Conservation (phyloP, 2,888 invertebrate species). For the Lepidochitona cinerea region DNA sequence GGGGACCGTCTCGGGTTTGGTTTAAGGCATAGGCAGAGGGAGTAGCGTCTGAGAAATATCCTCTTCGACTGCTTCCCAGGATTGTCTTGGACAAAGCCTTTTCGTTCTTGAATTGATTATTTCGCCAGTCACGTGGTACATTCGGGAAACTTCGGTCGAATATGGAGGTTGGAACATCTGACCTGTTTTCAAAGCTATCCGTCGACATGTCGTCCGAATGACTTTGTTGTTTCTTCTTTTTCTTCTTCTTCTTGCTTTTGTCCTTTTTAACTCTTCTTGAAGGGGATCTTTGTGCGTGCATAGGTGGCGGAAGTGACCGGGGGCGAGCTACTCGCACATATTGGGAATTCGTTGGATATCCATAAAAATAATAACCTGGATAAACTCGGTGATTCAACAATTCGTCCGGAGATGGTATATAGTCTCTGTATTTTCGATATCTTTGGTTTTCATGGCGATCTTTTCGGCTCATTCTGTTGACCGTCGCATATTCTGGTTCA, state of each 20-base stretch:
- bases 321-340: neutral
- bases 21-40: neutral
- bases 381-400: conserved; percentile 11
- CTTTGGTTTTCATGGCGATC: conserved; percentile 38
- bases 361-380: conserved; percentile 34
- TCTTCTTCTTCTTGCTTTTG: conserved; percentile 13
- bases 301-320: conserved; percentile 7
- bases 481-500: conserved; percentile 53
- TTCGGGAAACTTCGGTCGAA: conserved; percentile 17
- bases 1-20: neutral
- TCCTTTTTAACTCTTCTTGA: neutral
- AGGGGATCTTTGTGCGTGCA: conserved; percentile 1
- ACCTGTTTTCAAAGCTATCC: conserved; percentile 35
- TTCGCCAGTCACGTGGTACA: conserved; percentile 50
- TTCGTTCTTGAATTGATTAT: conserved; percentile 56
- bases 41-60: neutral
- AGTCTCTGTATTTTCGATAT: conserved; percentile 23
- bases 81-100: conserved; percentile 49
- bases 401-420: conserved; percentile 7
- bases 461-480: conserved; percentile 36
- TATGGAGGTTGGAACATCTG: conserved; percentile 15
- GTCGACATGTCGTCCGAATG: conserved; percentile 14
- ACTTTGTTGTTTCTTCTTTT: conserved; percentile 38
- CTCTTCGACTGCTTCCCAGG: conserved; percentile 39
- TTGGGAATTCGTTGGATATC: conserved; percentile 15